Conservation (phyloP, 2,888 invertebrate genomes). For the Plusia festucae region DNA sequence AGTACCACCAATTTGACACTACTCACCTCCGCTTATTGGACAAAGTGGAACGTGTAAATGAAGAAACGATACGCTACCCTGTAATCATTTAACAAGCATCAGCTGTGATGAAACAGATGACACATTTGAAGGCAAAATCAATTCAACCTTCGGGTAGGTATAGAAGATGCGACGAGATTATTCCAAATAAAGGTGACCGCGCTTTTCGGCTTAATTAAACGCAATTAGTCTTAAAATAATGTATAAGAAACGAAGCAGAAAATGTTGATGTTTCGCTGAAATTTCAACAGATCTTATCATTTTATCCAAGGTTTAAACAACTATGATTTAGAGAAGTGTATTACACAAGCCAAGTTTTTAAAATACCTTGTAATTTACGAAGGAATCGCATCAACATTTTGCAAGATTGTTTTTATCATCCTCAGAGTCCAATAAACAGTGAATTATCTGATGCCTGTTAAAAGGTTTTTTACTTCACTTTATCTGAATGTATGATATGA, state of each 20-base stretch:
- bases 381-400: constrained; percentile 13
- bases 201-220: constrained; percentile 32
- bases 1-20: constrained; percentile 82
- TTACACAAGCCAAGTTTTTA: constrained; percentile 1
- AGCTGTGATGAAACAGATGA: constrained; percentile 77
- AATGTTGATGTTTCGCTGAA: neutral
- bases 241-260: neutral
- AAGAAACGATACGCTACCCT: constrained; percentile 82
- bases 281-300: constrained; percentile 11
- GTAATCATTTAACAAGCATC: constrained; percentile 78
- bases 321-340: neutral
- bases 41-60: constrained; percentile 87
- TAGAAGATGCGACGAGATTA: constrained; percentile 53
- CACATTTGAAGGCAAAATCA: constrained; percentile 81
- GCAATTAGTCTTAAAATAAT: constrained; percentile 15
- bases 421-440: constrained; percentile 17
- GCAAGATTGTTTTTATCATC: constrained; percentile 17
- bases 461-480: constrained; percentile 12
- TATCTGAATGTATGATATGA: constrained; percentile 18
- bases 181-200: constrained; percentile 44
- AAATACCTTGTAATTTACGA: neutral
- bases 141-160: constrained; percentile 70
- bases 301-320: constrained; percentile 12
- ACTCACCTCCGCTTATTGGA: constrained; percentile 84
- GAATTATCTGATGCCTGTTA: constrained; percentile 22